Evolutionary conservation across 92 coral and sea anemone species (phyloP).

Genomic region (Phenganax marumi): DNA sequence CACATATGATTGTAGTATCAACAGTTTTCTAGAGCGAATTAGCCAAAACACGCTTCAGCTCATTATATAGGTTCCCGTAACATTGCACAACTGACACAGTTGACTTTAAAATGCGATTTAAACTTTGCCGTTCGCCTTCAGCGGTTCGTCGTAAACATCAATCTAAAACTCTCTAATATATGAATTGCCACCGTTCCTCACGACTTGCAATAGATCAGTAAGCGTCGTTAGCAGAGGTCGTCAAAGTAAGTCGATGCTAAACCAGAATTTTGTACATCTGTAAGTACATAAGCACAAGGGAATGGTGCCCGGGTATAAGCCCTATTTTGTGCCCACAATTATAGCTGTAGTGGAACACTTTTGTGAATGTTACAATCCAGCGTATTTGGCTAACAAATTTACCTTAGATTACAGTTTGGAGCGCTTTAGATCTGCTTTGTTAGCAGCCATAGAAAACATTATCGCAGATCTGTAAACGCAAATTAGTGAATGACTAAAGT

Average conservation of each 20-base stretch:
- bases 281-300: background rate
- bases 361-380: background rate
- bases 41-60: too few relatives aligned
- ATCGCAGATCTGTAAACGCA: conserved; percentile 1
- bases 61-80: too few relatives aligned
- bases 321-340: background rate
- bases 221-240: background rate
- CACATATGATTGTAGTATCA: too few relatives aligned
- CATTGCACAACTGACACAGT: too few relatives aligned
- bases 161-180: too few relatives aligned
- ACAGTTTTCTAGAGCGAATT: too few relatives aligned
- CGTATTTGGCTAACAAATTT: background rate
- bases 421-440: background rate
- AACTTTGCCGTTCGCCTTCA: too few relatives aligned
- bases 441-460: background rate
- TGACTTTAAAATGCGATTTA: too few relatives aligned
- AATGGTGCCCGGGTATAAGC: background rate
- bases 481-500: too few relatives aligned
- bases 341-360: conserved; percentile 19
- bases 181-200: background rate
- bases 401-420: conserved; percentile 21
- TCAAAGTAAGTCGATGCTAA: conserved; percentile 20
- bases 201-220: conserved; percentile 14
- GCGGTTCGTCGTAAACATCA: too few relatives aligned
- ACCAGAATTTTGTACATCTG: background rate